Conservation (phyloP, 37 sponge, comb jelly and placozoan genomes). For the Mnemiopsis leidyi region DNA sequence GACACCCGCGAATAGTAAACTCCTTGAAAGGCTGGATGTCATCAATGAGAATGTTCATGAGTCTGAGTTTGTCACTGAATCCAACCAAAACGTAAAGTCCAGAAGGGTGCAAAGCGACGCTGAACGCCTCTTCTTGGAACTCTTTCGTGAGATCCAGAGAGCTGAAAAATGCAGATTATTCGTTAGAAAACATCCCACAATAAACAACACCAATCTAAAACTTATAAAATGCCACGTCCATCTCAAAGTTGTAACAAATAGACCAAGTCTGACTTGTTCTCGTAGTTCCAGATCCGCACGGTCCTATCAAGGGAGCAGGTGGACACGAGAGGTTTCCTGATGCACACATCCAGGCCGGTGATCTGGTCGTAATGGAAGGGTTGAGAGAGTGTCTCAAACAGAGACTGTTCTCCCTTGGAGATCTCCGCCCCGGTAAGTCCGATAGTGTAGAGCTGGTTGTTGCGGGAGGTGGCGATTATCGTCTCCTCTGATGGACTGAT, state of each 20-base stretch:
- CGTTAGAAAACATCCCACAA: not conserved
- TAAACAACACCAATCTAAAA: too few relatives aligned
- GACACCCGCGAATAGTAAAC: constrained; percentile 91
- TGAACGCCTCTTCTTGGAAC: constrained; percentile 96
- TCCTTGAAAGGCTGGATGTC: constrained; percentile 92
- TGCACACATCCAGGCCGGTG: constrained; percentile 90
- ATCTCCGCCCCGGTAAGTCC: constrained; percentile 84
- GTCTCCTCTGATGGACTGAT: constrained; percentile 94
- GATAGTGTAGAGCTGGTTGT: constrained; percentile 86
- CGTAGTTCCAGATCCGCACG: constrained; percentile 94
- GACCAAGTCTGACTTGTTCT: constrained; percentile 85
- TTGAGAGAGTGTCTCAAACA: constrained; percentile 65
- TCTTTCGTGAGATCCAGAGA: constrained; percentile 85
- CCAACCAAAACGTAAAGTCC: constrained; percentile 94
- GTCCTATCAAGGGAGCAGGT: constrained; percentile 96
- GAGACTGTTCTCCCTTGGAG: constrained; percentile 72
- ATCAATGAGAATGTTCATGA: constrained; percentile 92
- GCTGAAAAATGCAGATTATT: constrained; percentile 65
- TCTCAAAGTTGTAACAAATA: too few relatives aligned
- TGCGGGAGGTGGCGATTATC: constrained; percentile 77
- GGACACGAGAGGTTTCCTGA: constrained; percentile 89
- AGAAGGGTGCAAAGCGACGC: constrained; percentile 91
- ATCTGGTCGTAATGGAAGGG: constrained; percentile 71
- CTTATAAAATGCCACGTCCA: too few relatives aligned
- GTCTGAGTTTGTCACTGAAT: constrained; percentile 94